Conservation (phyloP, 1,140 invertebrate genomes). For the Metaphire vulgaris region DNA sequence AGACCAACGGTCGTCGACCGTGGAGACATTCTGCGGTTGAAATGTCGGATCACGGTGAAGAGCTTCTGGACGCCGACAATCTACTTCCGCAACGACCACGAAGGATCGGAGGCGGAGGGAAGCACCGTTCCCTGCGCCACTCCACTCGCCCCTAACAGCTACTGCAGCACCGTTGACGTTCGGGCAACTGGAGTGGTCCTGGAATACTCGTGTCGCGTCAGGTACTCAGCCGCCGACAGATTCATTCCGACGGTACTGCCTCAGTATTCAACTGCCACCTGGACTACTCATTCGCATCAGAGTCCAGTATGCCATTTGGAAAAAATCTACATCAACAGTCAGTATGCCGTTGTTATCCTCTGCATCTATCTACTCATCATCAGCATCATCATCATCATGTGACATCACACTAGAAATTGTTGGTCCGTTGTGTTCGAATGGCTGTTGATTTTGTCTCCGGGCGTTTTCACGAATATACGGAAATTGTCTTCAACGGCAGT, state of each 20-base stretch:
- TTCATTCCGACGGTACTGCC: background rate
- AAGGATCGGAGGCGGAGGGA: background rate
- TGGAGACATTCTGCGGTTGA: background rate
- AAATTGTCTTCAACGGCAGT: background rate
- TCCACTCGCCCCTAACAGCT: background rate
- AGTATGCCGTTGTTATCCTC: background rate
- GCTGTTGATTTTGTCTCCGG: too few relatives aligned
- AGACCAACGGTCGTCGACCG: background rate
- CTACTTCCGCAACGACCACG: background rate
- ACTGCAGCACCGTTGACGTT: background rate
- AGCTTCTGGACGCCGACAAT: background rate
- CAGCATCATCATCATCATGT: background rate
- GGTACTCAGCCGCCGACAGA: background rate
- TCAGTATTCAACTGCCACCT: background rate
- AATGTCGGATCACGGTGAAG: background rate
- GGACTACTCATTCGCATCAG: background rate
- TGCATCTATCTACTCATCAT: background rate
- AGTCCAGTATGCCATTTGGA: background rate
- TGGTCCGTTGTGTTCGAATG: too few relatives aligned
- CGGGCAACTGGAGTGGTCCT: background rate
- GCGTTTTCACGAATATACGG: too few relatives aligned
- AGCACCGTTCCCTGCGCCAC: background rate
- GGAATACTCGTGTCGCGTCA: background rate
- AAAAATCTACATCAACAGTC: background rate
- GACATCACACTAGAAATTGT: too few relatives aligned